phyloP scores from a whole-genome alignment of 2,113 vertebrate species.

The Corydoras sp. region DNA sequence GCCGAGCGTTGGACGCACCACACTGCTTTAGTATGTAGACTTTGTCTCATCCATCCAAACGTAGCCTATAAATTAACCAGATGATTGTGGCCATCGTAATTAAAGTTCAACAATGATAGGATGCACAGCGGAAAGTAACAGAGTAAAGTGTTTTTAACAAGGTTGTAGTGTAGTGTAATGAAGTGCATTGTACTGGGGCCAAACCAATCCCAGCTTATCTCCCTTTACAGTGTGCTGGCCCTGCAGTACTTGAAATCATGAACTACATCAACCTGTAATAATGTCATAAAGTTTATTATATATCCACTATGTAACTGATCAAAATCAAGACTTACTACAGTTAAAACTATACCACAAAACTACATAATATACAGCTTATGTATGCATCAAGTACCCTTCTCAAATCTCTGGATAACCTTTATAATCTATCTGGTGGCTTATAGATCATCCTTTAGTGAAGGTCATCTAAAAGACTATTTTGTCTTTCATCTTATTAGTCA shows the following conservation, averaged over 20 bases:
- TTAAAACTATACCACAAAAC: no score
- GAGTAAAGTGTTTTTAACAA: constrained; percentile 20
- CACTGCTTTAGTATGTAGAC: constrained; percentile 21
- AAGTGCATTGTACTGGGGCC: constrained; percentile 11
- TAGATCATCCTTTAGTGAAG: background rate
- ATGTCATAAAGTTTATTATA: no score
- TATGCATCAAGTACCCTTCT: no score
- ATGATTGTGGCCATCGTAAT: constrained; percentile 29
- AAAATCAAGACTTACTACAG: no score
- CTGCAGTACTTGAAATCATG: no score
- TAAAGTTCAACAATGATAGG: constrained; percentile 23
- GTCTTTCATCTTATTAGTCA: no score
- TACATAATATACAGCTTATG: no score
- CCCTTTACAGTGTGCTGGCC: no score
- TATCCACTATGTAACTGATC: no score
- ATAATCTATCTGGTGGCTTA: no score
- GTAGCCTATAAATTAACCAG: constrained; percentile 32
- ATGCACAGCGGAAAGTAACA: background rate
- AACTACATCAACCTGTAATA: no score
- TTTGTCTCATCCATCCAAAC: constrained; percentile 29
- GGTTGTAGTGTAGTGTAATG: background rate
- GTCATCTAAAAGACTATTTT: constrained; percentile 5
- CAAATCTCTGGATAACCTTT: no score
- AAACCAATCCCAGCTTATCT: constrained; percentile 21
- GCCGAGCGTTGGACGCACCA: background rate